These are phyloP conservation scores for Phylloscopus collybita DNA, from an alignment of 2,797 vertebrate species.

Conservation along the genomic window DNA sequence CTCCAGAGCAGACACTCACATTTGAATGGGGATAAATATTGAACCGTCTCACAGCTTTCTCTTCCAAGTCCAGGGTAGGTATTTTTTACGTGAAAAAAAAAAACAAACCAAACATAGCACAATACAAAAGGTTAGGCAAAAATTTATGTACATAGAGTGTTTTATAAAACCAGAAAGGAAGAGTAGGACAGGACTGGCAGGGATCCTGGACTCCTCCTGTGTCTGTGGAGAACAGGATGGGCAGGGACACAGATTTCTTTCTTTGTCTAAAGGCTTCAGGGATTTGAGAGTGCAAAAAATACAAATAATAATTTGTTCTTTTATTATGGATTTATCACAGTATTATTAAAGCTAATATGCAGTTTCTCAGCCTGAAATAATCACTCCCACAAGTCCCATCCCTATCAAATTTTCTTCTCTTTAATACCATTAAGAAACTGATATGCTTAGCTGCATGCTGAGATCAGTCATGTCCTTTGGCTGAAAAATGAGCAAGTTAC, in stretches of 20 bases:
- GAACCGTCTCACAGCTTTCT: not conserved
- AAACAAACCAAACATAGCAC: not conserved
- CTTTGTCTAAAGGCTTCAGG: slow-evolving; percentile 24
- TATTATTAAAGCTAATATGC: slow-evolving; percentile 3
- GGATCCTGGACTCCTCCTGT: not conserved
- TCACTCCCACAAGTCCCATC: not conserved
- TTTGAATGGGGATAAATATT: slow-evolving; percentile 44
- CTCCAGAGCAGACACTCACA: slow-evolving; percentile 21
- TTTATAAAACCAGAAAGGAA: not conserved
- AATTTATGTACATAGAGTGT: not conserved
- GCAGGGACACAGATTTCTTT: not conserved
- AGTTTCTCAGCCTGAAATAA: not conserved
- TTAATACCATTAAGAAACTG: not conserved
- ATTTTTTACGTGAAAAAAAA: not conserved
- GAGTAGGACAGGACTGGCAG: not conserved
- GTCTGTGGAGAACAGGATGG: slow-evolving; percentile 16
- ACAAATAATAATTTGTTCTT: slow-evolving; percentile 2
- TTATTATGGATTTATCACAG: not conserved
- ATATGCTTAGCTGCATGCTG: not conserved
- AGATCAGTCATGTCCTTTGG: not conserved
- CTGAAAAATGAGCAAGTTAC: not conserved
- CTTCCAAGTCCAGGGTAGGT: slow-evolving; percentile 9
- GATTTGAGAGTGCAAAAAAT: not conserved
- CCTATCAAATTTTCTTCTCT: not conserved
- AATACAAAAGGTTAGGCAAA: slow-evolving; percentile 1